Evolutionary conservation across 1,140 invertebrate species (phyloP).

Genomic region (Nymphalis io): DNA sequence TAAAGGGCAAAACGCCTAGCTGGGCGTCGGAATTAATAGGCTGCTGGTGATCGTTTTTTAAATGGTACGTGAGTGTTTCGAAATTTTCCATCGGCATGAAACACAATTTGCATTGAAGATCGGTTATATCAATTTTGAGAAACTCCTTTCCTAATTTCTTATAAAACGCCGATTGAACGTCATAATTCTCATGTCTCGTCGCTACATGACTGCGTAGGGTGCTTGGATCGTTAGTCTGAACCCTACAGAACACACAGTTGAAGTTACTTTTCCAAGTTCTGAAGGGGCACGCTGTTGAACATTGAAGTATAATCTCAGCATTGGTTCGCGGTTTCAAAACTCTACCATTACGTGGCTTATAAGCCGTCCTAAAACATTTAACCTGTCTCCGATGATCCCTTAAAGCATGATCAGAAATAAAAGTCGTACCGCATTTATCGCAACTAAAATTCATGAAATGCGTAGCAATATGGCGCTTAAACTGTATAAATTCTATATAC

Average conservation of each 20-base stretch:
- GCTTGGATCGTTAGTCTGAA: slow-evolving; percentile 63
- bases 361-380: slow-evolving; percentile 65
- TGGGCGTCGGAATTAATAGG: slow-evolving; percentile 64
- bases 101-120: slow-evolving; percentile 72
- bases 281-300: slow-evolving; percentile 66
- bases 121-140: slow-evolving; percentile 69
- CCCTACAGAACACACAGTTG: slow-evolving; percentile 70
- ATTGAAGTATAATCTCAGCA: slow-evolving; percentile 70
- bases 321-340: slow-evolving; percentile 61
- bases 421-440: slow-evolving; percentile 70
- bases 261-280: slow-evolving; percentile 72
- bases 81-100: slow-evolving; percentile 61
- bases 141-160: slow-evolving; percentile 72
- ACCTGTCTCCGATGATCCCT: slow-evolving; percentile 66
- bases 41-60: slow-evolving; percentile 67
- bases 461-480: slow-evolving; percentile 63
- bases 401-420: slow-evolving; percentile 64
- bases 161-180: slow-evolving; percentile 67
- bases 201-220: slow-evolving; percentile 60
- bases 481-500: slow-evolving; percentile 56
- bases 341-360: slow-evolving; percentile 65
- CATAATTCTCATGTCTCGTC: slow-evolving; percentile 60
- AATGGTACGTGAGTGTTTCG: slow-evolving; percentile 60
- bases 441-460: slow-evolving; percentile 73
- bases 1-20: slow-evolving; percentile 65